Evolutionary conservation across 2,113 vertebrate genomes (phyloP), one percentile per base, ranked within the genome.

Genomic region (Myotis yumanensis): DNA sequence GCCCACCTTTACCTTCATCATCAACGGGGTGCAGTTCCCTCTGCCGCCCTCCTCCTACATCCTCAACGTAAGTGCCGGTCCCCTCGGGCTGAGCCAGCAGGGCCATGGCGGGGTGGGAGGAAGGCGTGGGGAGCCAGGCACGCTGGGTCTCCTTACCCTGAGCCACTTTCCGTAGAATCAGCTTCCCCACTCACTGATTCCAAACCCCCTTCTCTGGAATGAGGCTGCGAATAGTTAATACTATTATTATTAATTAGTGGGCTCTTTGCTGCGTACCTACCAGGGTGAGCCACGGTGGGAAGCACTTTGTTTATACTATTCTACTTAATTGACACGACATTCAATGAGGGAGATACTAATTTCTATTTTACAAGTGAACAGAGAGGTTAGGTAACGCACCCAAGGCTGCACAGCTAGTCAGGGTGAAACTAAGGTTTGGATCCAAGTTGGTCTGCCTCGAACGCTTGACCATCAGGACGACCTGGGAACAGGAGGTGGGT

Each of bases 1-100:
- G 93, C 98, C 98, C 2, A 94, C 98, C 23, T 68, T 98, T 91
- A 90, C 89, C 96, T 98, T 98, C 73, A 82, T 98, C 90, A 98
- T 98, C 43, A 80, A 85, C 0, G 97, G 97, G 0, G 25, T 97
- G 1, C 86, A 96, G 73, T 98, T 96, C 76, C 97, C 98, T 0
- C 76, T 98, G 92, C 37, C 92, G 0, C 90, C 98, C 16, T 18
- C 9, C 1, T 90, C 96, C 85, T 98, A 98, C 92, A 92, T 96
- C 1, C 80, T 97, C 15, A 87, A 84, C 51, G 98, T 98, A 35
- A 84, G 95, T 84, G 52, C 37, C 52, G 57, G 14, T 35, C 57
- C 48, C 40, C 51, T 17, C 10, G 18, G 86, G 64, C 57, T 52
- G 48, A 76, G 40, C 30, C 52, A 16, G 37, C 11, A 43, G 51